Base-by-base conservation (phyloP, 2,888 invertebrate species). In the Melinaea marsaeus region DNA sequence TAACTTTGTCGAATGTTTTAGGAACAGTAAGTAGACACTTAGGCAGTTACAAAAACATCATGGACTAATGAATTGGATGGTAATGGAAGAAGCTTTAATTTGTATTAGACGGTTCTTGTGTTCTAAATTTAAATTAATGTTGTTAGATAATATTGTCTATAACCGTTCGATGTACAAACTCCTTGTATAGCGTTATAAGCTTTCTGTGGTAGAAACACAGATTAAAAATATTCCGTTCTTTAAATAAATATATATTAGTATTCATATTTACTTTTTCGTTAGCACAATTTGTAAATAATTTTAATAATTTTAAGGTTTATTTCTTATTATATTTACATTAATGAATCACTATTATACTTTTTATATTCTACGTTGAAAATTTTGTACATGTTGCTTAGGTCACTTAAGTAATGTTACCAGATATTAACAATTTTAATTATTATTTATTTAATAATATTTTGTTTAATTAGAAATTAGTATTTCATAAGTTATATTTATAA, bases 61-160 rank as follows among this genome's bases (percentile, higher is more conserved):
- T 79, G 76, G 73, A 37, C 9, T 78, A 74, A 77, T 79, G 81
- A 82, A 76, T 76, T 83, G 77, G 82, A 79, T 89, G 90, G 90
- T 90, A 90, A 90, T 83, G 72, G 81, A 79, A 71, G 78, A 90
- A 90, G 90, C 90, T 90, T 90, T 90, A 90, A 90, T 90, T 90
- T 90, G 89, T 73, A 78, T 90, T 90, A 90, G 90, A 81, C 64
- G 86, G 86, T 85, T 79, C 80, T 86, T 90, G 84, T 87, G 87
- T 90, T 88, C 83, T 75, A 74, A 78, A 81, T 74, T 51, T 82
- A 79, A 79, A 81, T 79, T 81, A 84, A 81, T 72, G 72, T 70
- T 71, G 71, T 76, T 84, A 84, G 77, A 71, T 69, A 72, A 70
- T 66, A 58, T 60, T 69, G 64, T 66, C 67, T 67, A 67, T 63